A percentile compares a stretch with the other conserved stretches of the same genome.
Conservation (phyloP, 2,113 vertebrate genomes). For the Ginglymostoma cirratum region DNA sequence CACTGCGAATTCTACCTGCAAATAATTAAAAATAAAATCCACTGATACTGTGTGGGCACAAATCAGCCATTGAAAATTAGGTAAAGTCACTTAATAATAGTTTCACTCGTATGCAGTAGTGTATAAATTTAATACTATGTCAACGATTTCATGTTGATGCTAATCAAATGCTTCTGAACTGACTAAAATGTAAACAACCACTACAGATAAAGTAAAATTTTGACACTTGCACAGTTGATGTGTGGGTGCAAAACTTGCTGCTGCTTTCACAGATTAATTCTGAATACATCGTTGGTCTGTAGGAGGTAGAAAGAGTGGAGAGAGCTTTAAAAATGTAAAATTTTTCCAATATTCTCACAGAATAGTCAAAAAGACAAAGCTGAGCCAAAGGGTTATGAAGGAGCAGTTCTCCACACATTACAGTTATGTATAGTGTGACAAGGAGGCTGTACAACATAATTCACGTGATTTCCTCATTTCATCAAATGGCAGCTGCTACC, state of each 20-base stretch:
- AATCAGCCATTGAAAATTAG: not conserved
- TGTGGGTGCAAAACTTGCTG: not conserved
- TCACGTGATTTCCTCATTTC: not conserved
- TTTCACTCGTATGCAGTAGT: not conserved
- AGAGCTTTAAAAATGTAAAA: not conserved
- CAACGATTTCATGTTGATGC: not conserved
- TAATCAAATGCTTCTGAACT: not conserved
- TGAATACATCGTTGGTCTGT: not conserved
- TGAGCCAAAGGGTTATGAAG: not conserved
- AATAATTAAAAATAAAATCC: not conserved
- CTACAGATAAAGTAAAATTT: not conserved
- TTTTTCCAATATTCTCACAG: not conserved
- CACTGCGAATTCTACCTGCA: not conserved
- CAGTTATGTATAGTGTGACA: not conserved
- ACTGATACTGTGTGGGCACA: not conserved
- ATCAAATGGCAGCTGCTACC: not conserved
- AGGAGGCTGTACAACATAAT: not conserved
- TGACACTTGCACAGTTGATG: not conserved
- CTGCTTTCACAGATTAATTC: slow-evolving; percentile 11
- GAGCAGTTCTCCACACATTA: not conserved
- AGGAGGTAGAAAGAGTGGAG: not conserved
- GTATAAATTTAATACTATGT: not conserved
- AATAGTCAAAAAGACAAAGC: not conserved
- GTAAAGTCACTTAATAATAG: not conserved
- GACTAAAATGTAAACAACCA: not conserved